These are phyloP conservation scores for Schizothorax lantsangensis DNA, from an alignment of 2,797 vertebrate genomes.

Conservation along the genomic window DNA sequence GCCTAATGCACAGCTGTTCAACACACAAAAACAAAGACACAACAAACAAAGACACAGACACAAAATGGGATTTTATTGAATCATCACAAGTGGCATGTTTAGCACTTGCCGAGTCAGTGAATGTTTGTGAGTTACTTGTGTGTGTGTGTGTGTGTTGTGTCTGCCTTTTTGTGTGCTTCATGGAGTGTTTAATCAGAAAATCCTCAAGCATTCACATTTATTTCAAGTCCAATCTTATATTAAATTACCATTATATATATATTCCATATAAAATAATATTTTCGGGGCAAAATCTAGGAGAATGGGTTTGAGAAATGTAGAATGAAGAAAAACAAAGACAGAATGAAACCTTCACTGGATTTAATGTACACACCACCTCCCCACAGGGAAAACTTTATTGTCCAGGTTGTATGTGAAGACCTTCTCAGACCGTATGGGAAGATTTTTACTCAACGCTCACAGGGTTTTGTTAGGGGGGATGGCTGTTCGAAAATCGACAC, in stretches of 20 bases:
- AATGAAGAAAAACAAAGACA: conserved; percentile 43
- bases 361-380: conserved; percentile 46
- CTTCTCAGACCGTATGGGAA: neutral
- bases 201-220: conserved; percentile 70
- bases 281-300: conserved; percentile 51
- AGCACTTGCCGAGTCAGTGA: conserved; percentile 30
- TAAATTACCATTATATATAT: conserved; percentile 74
- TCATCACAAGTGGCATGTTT: conserved; percentile 43
- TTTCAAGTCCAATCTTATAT: conserved; percentile 72
- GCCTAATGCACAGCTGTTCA: conserved; percentile 48
- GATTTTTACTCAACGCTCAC: neutral
- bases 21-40: conserved; percentile 26
- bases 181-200: conserved; percentile 70
- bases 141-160: conserved; percentile 30
- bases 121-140: conserved; percentile 17
- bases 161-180: conserved; percentile 42
- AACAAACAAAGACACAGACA: conserved; percentile 56
- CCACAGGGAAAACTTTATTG: conserved; percentile 13
- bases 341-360: conserved; percentile 22
- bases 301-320: conserved; percentile 46
- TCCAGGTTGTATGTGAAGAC: conserved; percentile 7
- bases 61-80: conserved; percentile 59
- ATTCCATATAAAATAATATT: conserved; percentile 67
- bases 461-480: conserved; percentile 69
- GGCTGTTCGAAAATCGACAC: conserved; percentile 76